Evolutionary conservation across 1,140 invertebrate genomes (phyloP).

Genomic region (Drosophila littoralis): DNA sequence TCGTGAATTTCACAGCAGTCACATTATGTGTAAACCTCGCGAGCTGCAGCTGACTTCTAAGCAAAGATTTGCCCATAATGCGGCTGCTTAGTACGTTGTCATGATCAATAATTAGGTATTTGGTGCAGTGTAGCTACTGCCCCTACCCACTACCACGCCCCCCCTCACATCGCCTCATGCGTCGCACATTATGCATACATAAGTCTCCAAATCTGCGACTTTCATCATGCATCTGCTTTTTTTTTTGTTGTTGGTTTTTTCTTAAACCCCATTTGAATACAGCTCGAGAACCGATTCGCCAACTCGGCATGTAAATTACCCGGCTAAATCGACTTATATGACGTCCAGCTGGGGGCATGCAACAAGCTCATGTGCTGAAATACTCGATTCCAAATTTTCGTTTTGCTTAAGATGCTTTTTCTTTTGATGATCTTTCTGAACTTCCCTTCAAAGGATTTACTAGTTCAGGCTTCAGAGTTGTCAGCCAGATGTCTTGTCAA

Average conservation of each 20-base stretch:
- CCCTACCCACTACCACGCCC: not conserved
- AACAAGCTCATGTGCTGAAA: not conserved
- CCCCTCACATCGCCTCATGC: not conserved
- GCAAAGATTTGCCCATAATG: conserved; percentile 36
- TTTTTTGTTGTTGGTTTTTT: no score
- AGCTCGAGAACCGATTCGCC: not conserved
- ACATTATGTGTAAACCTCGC: conserved; percentile 55
- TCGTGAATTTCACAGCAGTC: conserved; percentile 80
- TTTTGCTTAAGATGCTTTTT: not conserved
- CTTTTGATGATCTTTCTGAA: no score
- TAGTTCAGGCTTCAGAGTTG: no score
- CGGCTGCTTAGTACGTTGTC: conserved; percentile 19
- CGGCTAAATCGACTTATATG: conserved; percentile 5
- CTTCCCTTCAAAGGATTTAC: no score
- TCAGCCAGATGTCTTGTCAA: no score
- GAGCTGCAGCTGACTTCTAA: conserved; percentile 12
- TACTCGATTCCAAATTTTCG: not conserved
- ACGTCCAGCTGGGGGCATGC: not conserved
- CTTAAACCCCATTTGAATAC: not conserved
- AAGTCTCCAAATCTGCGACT: not conserved
- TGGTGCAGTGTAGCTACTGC: not conserved
- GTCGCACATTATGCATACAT: not conserved
- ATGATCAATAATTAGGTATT: conserved; percentile 43
- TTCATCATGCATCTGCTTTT: conserved; percentile 1
- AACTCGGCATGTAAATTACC: conserved; percentile 10